Evolutionary conservation across 2,888 invertebrate genomes (phyloP), one percentile per base, ranked within the genome.

Genomic region (Drosophila buzzatii): DNA sequence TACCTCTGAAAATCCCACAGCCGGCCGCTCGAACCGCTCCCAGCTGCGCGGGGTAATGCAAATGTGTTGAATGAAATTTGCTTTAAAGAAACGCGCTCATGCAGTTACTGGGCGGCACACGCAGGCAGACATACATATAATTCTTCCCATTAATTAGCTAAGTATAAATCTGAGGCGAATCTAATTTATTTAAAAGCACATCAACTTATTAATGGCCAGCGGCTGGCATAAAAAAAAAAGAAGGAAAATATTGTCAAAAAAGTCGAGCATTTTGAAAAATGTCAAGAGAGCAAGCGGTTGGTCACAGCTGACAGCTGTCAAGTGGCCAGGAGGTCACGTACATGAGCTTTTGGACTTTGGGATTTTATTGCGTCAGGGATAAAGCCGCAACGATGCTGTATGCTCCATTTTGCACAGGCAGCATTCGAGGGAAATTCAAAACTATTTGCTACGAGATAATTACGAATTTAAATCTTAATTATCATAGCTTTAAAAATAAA

Each of bases 231-330:
- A 16, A 37, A 14, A 53, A 52, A 20, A 47, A 52, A 65, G 8
- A 16, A 16, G 10, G 8, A 39, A 16, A 10, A 52, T 52, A 63
- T 41, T 56, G 55, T 67, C 52, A 64, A 67, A 73, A 66, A 55
- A 66, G 42, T 73, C 62, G 49, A 64, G 62, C 47, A 56, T 45
- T 63, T 61, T 60, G 45, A 56, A 55, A 62, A 74, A 57, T 55
- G 51, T 60, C 47, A 72, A 62, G 37, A 47, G 37, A 44, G 45
- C 51, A 33, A 41, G 44, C 51, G 59, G 55, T 47, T 33, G 69
- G 69, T 73, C 61, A 70, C 73, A 76, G 62, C 65, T 79, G 79
- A 79, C 80, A 73, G 80, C 76, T 79, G 80, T 70, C 80, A 73
- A 70, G 67, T 55, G 60, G 60, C 56, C 63, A 56, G 37, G 45